Percentiles rank a stretch among this genome's conserved stretches.
Conservation (phyloP, 2,113 vertebrate species). For the Spea bombifrons region DNA sequence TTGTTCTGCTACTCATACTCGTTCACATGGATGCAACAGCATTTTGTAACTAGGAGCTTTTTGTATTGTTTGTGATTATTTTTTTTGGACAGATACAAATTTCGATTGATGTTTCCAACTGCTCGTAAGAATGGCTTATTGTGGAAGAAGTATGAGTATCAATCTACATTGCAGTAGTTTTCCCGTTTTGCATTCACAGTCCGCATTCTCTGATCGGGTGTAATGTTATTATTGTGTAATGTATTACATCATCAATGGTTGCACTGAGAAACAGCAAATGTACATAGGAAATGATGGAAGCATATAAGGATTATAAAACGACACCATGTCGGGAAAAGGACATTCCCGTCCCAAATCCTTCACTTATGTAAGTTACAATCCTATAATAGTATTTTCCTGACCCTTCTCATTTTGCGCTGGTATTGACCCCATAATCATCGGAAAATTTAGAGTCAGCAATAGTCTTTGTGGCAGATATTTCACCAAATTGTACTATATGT, state of each 20-base stretch:
- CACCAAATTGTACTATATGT: no score
- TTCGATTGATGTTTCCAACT: not conserved
- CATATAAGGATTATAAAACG: constrained; percentile 39
- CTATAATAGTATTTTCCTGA: no score
- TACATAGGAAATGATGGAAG: constrained; percentile 71
- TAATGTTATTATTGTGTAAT: constrained; percentile 47
- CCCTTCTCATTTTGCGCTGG: no score
- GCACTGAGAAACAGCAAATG: constrained; percentile 64
- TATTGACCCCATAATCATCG: no score
- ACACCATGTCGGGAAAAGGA: no score
- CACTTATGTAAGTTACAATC: no score
- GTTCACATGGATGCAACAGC: constrained; percentile 33
- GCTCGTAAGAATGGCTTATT: constrained; percentile 20
- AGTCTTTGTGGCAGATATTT: no score
- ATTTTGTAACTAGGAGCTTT: not conserved
- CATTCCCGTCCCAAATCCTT: no score
- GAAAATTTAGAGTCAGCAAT: no score
- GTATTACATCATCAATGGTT: constrained; percentile 59
- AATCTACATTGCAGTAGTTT: constrained; percentile 53
- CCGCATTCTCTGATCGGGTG: constrained; percentile 45
- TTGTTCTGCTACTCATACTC: constrained; percentile 56
- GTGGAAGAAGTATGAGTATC: constrained; percentile 51
- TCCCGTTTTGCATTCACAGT: constrained; percentile 41
- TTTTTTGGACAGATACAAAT: not conserved
- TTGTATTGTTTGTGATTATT: not conserved